Percentiles rank a stretch among this genome's conserved stretches.
phyloP scores from a whole-genome alignment of 2,888 invertebrate species.

The Alsophila aescularia region DNA sequence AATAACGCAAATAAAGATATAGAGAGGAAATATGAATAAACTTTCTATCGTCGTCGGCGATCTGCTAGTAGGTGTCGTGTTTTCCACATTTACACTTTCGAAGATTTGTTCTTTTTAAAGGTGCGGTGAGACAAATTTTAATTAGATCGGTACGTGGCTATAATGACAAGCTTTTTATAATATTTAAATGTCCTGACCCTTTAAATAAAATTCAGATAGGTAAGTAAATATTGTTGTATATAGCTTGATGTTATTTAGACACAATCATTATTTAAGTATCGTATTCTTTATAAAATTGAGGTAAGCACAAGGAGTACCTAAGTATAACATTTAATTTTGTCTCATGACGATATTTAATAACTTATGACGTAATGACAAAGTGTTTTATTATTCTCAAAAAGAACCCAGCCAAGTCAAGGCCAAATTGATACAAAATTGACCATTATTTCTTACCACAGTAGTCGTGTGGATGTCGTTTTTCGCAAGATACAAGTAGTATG shows the following conservation, averaged over 20 bases:
- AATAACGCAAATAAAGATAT: conserved; percentile 55
- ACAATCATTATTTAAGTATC: too few relatives aligned
- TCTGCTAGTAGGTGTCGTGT: conserved; percentile 38
- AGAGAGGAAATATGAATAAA: conserved; percentile 44
- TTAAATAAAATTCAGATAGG: too few relatives aligned
- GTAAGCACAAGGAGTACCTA: background rate
- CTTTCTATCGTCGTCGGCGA: conserved; percentile 50
- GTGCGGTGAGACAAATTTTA: too few relatives aligned
- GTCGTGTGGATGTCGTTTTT: conserved; percentile 41
- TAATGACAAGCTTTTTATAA: too few relatives aligned
- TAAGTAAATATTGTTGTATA: too few relatives aligned
- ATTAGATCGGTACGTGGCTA: too few relatives aligned
- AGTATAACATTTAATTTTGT: background rate
- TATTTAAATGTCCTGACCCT: too few relatives aligned
- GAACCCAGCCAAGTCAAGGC: conserved; percentile 17
- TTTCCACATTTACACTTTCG: conserved; percentile 30
- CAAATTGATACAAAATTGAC: conserved; percentile 19
- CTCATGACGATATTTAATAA: background rate
- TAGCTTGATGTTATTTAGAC: too few relatives aligned
- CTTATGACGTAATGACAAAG: background rate
- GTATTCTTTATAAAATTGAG: too few relatives aligned
- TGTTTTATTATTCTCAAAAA: conserved; percentile 4
- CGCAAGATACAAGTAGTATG: conserved; percentile 38
- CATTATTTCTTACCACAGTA: conserved; percentile 24
- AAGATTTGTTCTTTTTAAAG: background rate